Evolutionary conservation across 2,113 vertebrate genomes (phyloP).

Genomic region (Raphicerus campestris): DNA sequence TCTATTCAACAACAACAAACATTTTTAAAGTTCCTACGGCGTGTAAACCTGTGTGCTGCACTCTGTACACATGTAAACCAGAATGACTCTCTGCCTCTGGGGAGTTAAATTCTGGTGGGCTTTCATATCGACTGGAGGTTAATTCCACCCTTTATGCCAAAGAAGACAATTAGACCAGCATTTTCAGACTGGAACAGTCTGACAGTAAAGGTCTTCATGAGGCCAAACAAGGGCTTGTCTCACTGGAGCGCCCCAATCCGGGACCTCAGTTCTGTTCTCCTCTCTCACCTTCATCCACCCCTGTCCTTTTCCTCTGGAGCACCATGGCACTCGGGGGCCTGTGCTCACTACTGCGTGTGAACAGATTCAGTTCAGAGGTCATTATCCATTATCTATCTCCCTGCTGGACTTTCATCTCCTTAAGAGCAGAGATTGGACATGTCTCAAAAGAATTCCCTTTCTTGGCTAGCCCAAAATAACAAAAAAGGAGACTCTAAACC

Average conservation of each 20-base stretch:
- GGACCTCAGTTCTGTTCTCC: neutral
- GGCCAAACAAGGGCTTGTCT: neutral
- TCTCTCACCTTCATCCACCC: neutral
- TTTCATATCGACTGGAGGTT: neutral
- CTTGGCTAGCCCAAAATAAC: neutral
- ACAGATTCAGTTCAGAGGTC: no score
- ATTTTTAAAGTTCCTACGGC: neutral
- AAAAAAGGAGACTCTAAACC: neutral
- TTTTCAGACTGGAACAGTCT: neutral
- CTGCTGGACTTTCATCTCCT: neutral
- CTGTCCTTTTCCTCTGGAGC: rapidly evolving
- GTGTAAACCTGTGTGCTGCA: rapidly evolving
- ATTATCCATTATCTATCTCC: neutral
- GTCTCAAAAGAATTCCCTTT: rapidly evolving
- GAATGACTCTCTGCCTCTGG: neutral
- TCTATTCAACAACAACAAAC: neutral
- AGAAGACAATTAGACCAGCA: neutral
- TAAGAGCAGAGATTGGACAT: neutral
- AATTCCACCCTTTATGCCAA: neutral
- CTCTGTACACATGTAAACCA: rapidly evolving
- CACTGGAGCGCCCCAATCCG: neutral
- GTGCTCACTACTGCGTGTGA: rapidly evolving
- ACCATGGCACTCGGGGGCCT: rapidly evolving
- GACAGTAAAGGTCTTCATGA: neutral
- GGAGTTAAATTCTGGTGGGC: neutral